Percentiles rank a stretch among this genome's conserved stretches.
phyloP scores from a whole-genome alignment of 2,113 vertebrate species.

The Xenopus laevis region DNA sequence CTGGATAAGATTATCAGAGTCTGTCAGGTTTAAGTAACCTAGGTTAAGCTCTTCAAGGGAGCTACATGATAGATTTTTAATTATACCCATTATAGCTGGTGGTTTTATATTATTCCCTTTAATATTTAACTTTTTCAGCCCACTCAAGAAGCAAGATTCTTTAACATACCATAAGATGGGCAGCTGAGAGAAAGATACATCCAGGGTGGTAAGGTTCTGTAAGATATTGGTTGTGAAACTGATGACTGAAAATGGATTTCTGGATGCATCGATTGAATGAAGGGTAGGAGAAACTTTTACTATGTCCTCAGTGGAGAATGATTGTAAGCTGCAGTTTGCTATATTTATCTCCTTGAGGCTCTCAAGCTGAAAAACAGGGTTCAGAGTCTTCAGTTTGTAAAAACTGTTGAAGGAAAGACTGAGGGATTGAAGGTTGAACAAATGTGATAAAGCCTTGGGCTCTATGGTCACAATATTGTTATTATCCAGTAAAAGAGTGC shows the following conservation, averaged over 20 bases:
- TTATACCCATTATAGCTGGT: slow-evolving; percentile 37
- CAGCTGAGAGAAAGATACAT: slow-evolving; percentile 42
- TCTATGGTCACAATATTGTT: slow-evolving; percentile 47
- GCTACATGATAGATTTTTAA: slow-evolving; percentile 53
- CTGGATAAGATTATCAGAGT: slow-evolving; percentile 50
- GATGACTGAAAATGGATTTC: slow-evolving; percentile 51
- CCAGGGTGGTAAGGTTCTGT: slow-evolving; percentile 52
- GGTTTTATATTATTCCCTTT: slow-evolving; percentile 49
- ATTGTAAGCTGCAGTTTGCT: slow-evolving; percentile 24
- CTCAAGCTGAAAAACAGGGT: slow-evolving; percentile 47
- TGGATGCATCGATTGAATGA: slow-evolving; percentile 52
- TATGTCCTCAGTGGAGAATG: slow-evolving; percentile 41
- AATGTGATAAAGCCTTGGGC: slow-evolving; percentile 43
- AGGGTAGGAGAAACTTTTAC: background rate
- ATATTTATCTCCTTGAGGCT: slow-evolving; percentile 41
- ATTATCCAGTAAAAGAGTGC: slow-evolving; percentile 38
- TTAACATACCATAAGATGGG: slow-evolving; percentile 17
- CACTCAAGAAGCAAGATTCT: slow-evolving; percentile 50
- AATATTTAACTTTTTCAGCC: slow-evolving; percentile 54
- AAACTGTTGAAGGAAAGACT: slow-evolving; percentile 54
- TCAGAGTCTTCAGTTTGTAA: slow-evolving; percentile 10
- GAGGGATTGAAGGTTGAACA: slow-evolving; percentile 50
- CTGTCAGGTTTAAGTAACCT: slow-evolving; percentile 47
- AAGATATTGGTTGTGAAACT: slow-evolving; percentile 55
- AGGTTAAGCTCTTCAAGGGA: slow-evolving; percentile 54